These are phyloP conservation scores for Orthonyx spaldingii DNA, from an alignment of 2,113 vertebrate species.

Conservation along the genomic window DNA sequence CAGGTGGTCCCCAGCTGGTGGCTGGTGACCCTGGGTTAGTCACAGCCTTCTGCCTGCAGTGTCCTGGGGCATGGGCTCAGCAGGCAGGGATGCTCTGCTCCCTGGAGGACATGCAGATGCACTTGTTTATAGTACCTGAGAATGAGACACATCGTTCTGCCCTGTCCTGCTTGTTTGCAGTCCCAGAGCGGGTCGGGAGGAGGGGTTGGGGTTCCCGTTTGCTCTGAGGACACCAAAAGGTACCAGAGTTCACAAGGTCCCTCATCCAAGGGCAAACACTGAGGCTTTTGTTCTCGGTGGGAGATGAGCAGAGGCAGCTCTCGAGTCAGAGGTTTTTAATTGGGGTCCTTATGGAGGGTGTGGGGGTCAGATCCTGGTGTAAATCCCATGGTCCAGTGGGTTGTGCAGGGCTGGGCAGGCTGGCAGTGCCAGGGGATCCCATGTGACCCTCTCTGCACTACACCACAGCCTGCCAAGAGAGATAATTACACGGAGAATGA, in stretches of 20 bases:
- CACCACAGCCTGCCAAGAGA: not conserved
- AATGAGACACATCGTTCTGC: not conserved
- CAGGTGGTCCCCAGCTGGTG: not conserved
- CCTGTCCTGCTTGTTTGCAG: not conserved
- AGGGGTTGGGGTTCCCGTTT: not conserved
- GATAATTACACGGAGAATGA: not conserved
- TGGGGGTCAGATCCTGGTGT: not conserved
- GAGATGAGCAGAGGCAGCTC: not conserved
- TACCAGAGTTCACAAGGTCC: not conserved
- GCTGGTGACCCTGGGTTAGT: not conserved
- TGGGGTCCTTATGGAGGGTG: not conserved
- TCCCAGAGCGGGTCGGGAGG: not conserved
- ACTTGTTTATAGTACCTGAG: not conserved
- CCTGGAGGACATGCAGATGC: not conserved
- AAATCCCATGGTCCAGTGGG: not conserved
- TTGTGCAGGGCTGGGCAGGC: not conserved
- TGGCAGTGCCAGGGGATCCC: not conserved
- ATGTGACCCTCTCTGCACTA: not conserved
- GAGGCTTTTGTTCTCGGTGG: not conserved
- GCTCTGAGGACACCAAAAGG: not conserved
- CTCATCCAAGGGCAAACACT: not conserved
- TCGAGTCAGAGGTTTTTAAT: not conserved
- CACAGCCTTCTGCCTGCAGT: rapidly evolving
- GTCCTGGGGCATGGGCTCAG: not conserved
- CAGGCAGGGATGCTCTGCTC: not conserved